These are phyloP conservation scores for Galerucella nymphaeae DNA, from an alignment of 2,888 invertebrate species.

Conservation along the genomic window DNA sequence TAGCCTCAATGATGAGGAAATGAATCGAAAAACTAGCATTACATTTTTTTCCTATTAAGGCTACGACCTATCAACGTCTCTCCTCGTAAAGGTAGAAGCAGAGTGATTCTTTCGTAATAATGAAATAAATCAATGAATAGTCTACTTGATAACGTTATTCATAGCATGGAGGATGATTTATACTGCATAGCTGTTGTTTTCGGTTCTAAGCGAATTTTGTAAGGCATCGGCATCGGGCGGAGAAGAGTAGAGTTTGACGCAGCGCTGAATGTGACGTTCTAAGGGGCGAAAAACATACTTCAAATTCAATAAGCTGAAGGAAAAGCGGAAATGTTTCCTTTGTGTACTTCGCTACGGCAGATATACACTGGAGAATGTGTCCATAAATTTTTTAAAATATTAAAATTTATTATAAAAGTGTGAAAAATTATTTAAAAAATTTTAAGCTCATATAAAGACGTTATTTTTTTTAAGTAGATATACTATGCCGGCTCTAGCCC, in stretches of 20 bases:
- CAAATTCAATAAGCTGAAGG: conserved; percentile 25
- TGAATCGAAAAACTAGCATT: too few species aligned
- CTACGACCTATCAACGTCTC: background rate
- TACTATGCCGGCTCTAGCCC: too few species aligned
- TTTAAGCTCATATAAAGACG: too few species aligned
- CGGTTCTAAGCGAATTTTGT: conserved; percentile 20
- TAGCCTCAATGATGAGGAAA: too few species aligned
- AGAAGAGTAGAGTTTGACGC: conserved; percentile 4
- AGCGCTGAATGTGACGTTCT: conserved; percentile 17
- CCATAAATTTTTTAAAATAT: background rate
- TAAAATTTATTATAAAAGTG: too few species aligned
- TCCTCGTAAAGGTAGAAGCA: background rate
- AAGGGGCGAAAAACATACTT: conserved; percentile 16
- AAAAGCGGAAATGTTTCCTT: conserved; percentile 18
- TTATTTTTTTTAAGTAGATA: too few species aligned
- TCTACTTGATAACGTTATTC: conserved; percentile 32
- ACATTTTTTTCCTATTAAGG: too few species aligned
- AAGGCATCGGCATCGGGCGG: conserved; percentile 14
- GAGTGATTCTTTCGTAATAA: conserved; percentile 22
- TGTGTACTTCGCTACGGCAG: conserved; percentile 4
- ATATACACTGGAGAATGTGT: too few species aligned
- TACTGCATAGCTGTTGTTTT: conserved; percentile 32
- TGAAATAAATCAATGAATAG: conserved; percentile 30
- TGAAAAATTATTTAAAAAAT: too few species aligned
- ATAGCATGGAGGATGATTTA: conserved; percentile 31